Evolutionary conservation across 2,113 vertebrate genomes (phyloP).

Genomic region (Zapornia atra): DNA sequence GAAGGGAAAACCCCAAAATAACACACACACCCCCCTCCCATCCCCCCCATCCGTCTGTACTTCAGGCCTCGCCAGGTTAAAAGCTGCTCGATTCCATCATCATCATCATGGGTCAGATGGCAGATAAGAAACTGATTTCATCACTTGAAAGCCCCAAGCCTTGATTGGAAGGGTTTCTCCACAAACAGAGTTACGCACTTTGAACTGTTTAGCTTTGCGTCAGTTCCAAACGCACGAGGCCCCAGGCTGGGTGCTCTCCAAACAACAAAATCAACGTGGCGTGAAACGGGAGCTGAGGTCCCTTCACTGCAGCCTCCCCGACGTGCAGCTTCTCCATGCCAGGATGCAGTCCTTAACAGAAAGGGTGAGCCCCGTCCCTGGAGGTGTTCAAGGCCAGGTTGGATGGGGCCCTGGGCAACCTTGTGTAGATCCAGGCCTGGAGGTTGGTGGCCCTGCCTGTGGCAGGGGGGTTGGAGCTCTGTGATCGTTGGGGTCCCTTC

Average conservation of each 20-base stretch:
- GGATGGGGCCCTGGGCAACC: too few relatives aligned
- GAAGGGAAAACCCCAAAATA: neutral
- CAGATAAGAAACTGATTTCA: conserved; percentile 26
- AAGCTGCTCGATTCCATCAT: neutral
- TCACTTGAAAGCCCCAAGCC: neutral
- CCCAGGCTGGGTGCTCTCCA: neutral
- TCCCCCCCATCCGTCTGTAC: neutral
- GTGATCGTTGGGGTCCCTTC: too few relatives aligned
- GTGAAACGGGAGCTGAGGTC: neutral
- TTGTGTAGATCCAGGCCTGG: too few relatives aligned
- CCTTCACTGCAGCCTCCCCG: neutral
- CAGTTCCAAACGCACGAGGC: neutral
- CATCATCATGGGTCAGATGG: neutral
- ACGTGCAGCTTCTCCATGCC: neutral
- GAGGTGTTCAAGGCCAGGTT: too few relatives aligned
- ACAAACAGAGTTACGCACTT: neutral
- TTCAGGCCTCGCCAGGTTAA: neutral
- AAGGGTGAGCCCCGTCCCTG: neutral
- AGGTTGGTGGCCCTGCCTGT: too few relatives aligned
- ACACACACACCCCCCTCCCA: neutral
- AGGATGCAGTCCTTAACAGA: neutral
- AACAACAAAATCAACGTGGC: rapidly evolving
- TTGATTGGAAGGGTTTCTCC: neutral
- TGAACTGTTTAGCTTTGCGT: neutral
- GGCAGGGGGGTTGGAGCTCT: too few relatives aligned